These are phyloP conservation scores for Pseudorhombus dupliciocellatus DNA, from an alignment of 2,113 vertebrate genomes.

Conservation along the genomic window DNA sequence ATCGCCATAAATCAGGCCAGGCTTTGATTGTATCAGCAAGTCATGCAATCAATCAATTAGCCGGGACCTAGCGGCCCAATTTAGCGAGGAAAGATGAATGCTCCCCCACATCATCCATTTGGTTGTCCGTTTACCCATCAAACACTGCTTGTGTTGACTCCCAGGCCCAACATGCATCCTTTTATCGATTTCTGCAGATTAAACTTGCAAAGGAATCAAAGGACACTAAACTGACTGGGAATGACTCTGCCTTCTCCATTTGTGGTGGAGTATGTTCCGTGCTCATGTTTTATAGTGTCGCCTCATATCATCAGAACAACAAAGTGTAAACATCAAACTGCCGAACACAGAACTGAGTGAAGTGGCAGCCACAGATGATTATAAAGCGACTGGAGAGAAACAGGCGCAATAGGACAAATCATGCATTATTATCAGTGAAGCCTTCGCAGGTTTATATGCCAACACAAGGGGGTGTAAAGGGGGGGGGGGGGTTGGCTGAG, in stretches of 20 bases:
- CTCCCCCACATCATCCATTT: constrained; percentile 70
- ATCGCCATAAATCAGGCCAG: constrained; percentile 80
- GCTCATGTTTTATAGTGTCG: constrained; percentile 49
- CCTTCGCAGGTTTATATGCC: constrained; percentile 42
- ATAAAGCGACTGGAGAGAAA: constrained; percentile 30
- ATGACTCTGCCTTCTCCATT: constrained; percentile 66
- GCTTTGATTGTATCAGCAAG: constrained; percentile 81
- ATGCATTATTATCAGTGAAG: constrained; percentile 42
- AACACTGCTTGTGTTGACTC: constrained; percentile 73
- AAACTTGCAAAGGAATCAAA: constrained; percentile 77
- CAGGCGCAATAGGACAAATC: constrained; percentile 35
- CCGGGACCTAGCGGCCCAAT: constrained; percentile 65
- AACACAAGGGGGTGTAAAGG: constrained; percentile 19
- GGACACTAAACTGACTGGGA: constrained; percentile 67
- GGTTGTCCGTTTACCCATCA: constrained; percentile 76
- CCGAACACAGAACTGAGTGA: constrained; percentile 13
- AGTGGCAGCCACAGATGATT: constrained; percentile 13
- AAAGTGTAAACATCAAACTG: constrained; percentile 50
- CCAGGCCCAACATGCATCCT: constrained; percentile 66
- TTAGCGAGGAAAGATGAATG: constrained; percentile 81
- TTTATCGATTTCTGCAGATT: constrained; percentile 72
- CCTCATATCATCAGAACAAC: constrained; percentile 58
- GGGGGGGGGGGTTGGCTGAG: constrained; percentile 2
- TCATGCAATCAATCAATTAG: constrained; percentile 79
- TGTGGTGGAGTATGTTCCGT: constrained; percentile 39